These are phyloP conservation scores for Polymixis lichenea DNA, from an alignment of 2,888 invertebrate species.

Conservation along the genomic window DNA sequence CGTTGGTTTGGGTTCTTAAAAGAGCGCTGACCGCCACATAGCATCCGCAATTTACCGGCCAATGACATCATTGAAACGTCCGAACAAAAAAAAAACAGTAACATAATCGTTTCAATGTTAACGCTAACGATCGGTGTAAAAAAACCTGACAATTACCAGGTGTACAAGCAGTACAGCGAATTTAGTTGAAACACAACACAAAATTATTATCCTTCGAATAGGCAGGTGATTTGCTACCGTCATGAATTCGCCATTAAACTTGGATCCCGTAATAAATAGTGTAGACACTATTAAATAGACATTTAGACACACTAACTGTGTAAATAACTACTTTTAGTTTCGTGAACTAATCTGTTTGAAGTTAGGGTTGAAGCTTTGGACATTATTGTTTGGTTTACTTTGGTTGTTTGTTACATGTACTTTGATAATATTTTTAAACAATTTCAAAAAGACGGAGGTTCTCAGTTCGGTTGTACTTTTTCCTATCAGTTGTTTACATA, in stretches of 20 bases:
- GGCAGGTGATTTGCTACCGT: constrained; percentile 46
- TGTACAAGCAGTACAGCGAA: constrained; percentile 6
- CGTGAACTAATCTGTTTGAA: constrained; percentile 43
- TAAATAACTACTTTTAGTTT: constrained; percentile 51
- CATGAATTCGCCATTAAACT: constrained; percentile 51
- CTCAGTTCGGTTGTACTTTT: no score
- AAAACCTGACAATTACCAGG: constrained; percentile 10
- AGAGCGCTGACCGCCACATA: neutral
- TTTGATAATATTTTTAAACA: constrained; percentile 2
- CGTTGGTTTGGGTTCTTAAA: neutral
- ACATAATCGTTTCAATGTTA: neutral
- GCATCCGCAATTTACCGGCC: neutral
- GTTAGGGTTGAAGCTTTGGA: constrained; percentile 23
- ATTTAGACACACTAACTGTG: constrained; percentile 48
- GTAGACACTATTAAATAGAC: constrained; percentile 56
- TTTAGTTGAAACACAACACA: constrained; percentile 32
- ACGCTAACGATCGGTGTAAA: constrained; percentile 28
- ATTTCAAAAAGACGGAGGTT: no score
- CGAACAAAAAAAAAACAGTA: no score
- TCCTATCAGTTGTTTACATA: no score
- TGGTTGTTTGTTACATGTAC: neutral
- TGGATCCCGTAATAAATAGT: constrained; percentile 43
- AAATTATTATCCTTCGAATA: constrained; percentile 35
- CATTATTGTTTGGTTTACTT: constrained; percentile 2
- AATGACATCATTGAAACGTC: neutral